These are phyloP conservation scores for Standfussiana lucernea DNA, from an alignment of 2,888 invertebrate species.

Conservation along the genomic window DNA sequence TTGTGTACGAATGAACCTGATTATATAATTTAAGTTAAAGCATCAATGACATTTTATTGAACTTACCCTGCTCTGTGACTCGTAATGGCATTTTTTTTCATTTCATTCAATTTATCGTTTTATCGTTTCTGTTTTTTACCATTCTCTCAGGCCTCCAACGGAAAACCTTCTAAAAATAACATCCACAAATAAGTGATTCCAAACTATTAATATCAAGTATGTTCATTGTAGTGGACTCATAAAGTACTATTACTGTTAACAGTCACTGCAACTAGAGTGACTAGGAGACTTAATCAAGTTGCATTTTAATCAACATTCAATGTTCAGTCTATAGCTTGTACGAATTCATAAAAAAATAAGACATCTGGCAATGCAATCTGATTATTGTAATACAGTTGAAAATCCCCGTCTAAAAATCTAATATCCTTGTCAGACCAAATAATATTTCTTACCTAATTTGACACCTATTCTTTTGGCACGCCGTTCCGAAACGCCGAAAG, in stretches of 20 bases:
- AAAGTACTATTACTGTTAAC: background rate
- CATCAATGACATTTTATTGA: slow-evolving; percentile 25
- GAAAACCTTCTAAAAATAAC: background rate
- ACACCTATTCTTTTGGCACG: slow-evolving; percentile 27
- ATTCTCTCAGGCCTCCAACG: background rate
- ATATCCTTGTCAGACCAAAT: slow-evolving; percentile 14
- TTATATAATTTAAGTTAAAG: slow-evolving; percentile 25
- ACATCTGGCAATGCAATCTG: background rate
- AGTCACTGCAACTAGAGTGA: background rate
- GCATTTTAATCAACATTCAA: background rate
- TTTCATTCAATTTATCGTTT: no score
- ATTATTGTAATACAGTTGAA: slow-evolving; percentile 5
- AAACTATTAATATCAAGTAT: background rate
- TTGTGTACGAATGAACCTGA: slow-evolving; percentile 41
- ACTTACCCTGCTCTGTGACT: background rate
- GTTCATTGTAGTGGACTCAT: background rate
- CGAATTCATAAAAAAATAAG: background rate
- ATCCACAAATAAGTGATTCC: background rate
- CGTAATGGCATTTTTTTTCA: background rate
- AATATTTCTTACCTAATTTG: slow-evolving; percentile 3
- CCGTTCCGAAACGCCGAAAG: background rate
- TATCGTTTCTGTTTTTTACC: background rate
- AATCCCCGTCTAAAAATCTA: slow-evolving; percentile 29
- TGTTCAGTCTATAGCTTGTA: no score
- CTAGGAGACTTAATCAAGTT: background rate